Percentiles rank a stretch among this genome's conserved stretches.
These are phyloP conservation scores for Ditula angustiorana DNA, from an alignment of 2,888 invertebrate species.

Conservation along the genomic window DNA sequence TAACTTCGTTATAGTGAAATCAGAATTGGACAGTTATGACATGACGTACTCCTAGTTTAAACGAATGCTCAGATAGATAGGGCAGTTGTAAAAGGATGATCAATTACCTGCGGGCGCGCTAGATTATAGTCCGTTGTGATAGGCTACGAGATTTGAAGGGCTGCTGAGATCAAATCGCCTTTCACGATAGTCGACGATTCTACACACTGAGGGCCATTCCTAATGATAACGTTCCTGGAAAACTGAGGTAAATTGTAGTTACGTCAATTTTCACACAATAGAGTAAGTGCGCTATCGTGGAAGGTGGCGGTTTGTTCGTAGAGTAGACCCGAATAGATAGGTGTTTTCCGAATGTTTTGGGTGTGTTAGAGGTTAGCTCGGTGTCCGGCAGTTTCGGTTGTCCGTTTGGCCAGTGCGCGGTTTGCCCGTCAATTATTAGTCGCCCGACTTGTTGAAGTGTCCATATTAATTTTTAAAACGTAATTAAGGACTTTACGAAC, in stretches of 20 bases:
- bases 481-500: slow-evolving; percentile 56
- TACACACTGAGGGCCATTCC: background rate
- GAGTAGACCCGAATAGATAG: slow-evolving; percentile 49
- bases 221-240: slow-evolving; percentile 1
- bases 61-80: slow-evolving; percentile 49
- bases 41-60: slow-evolving; percentile 66
- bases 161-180: background rate
- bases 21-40: slow-evolving; percentile 65
- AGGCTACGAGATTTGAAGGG: slow-evolving; percentile 27
- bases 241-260: background rate
- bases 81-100: slow-evolving; percentile 42
- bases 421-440: slow-evolving; percentile 79
- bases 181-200: slow-evolving; percentile 5
- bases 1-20: slow-evolving; percentile 74
- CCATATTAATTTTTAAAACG: slow-evolving; percentile 76
- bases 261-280: background rate
- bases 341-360: slow-evolving; percentile 62
- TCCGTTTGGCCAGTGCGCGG: slow-evolving; percentile 54
- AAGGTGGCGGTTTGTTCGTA: background rate
- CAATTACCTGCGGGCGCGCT: slow-evolving; percentile 25
- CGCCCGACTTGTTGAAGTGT: slow-evolving; percentile 67
- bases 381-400: slow-evolving; percentile 19
- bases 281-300: slow-evolving; percentile 1
- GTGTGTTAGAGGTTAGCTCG: slow-evolving; percentile 48
- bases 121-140: slow-evolving; percentile 33